These are phyloP conservation scores for Betta splendens DNA, from an alignment of 2,797 vertebrate species.

Conservation along the genomic window DNA sequence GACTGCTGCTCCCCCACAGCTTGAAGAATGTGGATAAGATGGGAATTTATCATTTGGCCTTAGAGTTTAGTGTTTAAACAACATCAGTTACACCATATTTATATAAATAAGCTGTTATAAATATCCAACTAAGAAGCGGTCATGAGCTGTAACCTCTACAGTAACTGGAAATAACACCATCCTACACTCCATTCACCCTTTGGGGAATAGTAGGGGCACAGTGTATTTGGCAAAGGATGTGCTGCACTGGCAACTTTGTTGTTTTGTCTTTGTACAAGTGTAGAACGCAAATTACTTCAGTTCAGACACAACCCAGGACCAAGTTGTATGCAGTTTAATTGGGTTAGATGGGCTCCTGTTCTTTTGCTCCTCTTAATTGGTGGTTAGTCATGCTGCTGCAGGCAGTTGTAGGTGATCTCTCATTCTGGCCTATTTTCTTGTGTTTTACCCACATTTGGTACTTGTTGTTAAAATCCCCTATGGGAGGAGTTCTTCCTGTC, in stretches of 20 bases:
- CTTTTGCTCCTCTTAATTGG: constrained; percentile 1
- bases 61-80: constrained; percentile 9
- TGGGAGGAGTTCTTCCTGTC: not conserved
- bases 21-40: constrained; percentile 40
- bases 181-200: constrained; percentile 10
- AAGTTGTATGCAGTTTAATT: not conserved
- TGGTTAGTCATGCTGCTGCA: constrained; percentile 6
- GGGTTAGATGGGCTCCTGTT: not conserved
- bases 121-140: constrained; percentile 26
- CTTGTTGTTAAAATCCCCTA: not conserved
- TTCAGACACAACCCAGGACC: not conserved
- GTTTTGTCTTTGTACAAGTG: constrained; percentile 10
- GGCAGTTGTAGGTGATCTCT: constrained; percentile 10
- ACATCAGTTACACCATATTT: constrained; percentile 29
- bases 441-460: not conserved
- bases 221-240: not conserved
- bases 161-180: constrained; percentile 6
- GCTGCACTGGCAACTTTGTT: constrained; percentile 16
- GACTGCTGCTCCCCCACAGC: constrained; percentile 25
- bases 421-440: not conserved
- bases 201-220: constrained; percentile 3
- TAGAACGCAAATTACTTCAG: constrained; percentile 9
- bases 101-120: constrained; percentile 39
- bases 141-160: constrained; percentile 14
- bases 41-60: constrained; percentile 35